Conservation (phyloP, 2,113 vertebrate species). For the Ginglymostoma cirratum region DNA sequence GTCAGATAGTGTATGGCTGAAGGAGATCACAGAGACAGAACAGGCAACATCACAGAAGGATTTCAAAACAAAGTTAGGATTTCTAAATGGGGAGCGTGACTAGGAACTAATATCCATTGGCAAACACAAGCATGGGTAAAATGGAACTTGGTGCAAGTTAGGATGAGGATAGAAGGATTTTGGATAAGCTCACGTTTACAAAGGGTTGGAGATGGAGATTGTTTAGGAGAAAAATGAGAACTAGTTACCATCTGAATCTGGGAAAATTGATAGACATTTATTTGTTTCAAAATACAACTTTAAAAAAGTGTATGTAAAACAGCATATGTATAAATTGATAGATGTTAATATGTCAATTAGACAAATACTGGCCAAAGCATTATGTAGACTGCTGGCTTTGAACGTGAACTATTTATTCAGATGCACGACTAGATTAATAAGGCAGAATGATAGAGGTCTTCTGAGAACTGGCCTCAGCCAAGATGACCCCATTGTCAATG, state of each 20-base stretch:
- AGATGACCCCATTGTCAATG: neutral
- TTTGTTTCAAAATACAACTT: neutral
- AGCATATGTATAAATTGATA: neutral
- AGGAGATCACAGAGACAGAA: neutral
- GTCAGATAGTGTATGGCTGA: neutral
- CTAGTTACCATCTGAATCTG: neutral
- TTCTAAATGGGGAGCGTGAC: neutral
- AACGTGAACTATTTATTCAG: neutral
- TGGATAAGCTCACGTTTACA: neutral
- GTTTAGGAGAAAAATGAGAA: neutral
- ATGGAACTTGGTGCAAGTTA: neutral
- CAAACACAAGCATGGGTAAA: neutral
- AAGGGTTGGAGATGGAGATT: neutral
- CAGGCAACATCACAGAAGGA: neutral
- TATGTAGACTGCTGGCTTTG: neutral
- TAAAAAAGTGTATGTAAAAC: neutral
- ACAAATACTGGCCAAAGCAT: neutral
- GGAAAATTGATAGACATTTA: neutral
- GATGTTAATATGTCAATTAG: neutral
- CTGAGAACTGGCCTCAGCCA: neutral
- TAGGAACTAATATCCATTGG: neutral
- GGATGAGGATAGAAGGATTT: neutral
- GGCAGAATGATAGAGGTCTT: neutral
- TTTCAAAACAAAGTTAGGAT: neutral
- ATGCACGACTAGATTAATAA: neutral